Base-by-base conservation (phyloP, 2,888 invertebrate species). In the Crepidodera aurea region DNA sequence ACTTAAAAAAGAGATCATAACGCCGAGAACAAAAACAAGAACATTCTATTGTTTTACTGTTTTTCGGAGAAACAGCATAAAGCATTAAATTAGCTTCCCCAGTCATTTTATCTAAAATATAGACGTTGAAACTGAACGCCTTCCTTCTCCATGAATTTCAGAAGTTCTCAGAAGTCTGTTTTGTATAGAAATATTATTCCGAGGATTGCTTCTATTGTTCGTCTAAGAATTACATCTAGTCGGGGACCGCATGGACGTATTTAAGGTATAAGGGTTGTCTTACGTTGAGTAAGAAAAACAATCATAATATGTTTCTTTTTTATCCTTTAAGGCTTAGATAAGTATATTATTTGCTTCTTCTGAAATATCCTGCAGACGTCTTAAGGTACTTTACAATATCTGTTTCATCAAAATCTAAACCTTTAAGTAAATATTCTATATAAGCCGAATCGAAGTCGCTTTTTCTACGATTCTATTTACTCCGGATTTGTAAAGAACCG, bases 401-500 rank as follows among this genome's bases (percentile, higher is more conserved):
- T 2, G 22, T 22, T 4, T 22, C 22, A 22, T 6, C 3, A 22
- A 2, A 22, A 22, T 6, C 2, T 22, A 22, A 2, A 22, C 6
- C 22, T 22, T 22, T 22, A 22, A 22, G 3, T 6, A 22, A 22
- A 29, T 29, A 29, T 29, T 8, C 29, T 8, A 29, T 6, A 29
- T 10, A 29, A 29, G 7, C 29, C 8, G 8, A 29, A 29, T 4
- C 10, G 7, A 29, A 29, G 2, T 29, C 6, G 6, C 8, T 29
- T 37, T 37, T 51, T 37, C 19, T 37, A 2, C 6, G 10, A 37
- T 51, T 51, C 16, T 12, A 51, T 51, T 51, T 51, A 37, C 19
- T n/a, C 6, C 4, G 51, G 51, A 51, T 34, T 51, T 37, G 51
- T 51, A 51, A 18, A 12, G 51, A 29, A 51, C 13, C 13, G 6